Conservation (phyloP, 2,888 invertebrate species). For the Tipula confusa region DNA sequence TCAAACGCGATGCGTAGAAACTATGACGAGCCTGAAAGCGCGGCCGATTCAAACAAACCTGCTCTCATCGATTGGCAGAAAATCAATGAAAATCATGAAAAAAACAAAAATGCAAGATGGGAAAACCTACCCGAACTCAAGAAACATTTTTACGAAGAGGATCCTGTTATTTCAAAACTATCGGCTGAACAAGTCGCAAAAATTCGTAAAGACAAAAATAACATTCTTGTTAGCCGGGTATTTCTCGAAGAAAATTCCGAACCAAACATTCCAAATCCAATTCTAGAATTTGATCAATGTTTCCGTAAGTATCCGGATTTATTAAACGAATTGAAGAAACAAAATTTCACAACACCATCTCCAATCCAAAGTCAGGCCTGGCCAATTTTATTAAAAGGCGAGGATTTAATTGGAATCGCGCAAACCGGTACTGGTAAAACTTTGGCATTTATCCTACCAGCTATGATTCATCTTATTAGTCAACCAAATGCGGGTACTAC, state of each 20-base stretch:
- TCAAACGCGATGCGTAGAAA: constrained; percentile 27
- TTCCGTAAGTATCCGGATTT: constrained; percentile 80
- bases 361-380: constrained; percentile 93
- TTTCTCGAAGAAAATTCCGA: constrained; percentile 53
- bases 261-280: constrained; percentile 46
- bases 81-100: constrained; percentile 53
- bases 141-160: constrained; percentile 82
- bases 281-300: constrained; percentile 68
- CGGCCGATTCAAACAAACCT: constrained; percentile 21
- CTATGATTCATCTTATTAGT: constrained; percentile 86
- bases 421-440: constrained; percentile 96
- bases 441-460: constrained; percentile 87
- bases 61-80: constrained; percentile 56
- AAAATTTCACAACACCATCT: constrained; percentile 75
- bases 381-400: constrained; percentile 86
- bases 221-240: constrained; percentile 67
- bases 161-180: constrained; percentile 64
- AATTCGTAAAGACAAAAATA: constrained; percentile 64
- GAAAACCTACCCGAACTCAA: constrained; percentile 61
- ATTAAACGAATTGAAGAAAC: constrained; percentile 71
- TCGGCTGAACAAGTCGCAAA: constrained; percentile 57
- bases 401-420: constrained; percentile 94
- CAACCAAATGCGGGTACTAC: constrained; percentile 70
- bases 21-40: constrained; percentile 31
- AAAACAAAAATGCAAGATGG: constrained; percentile 58